phyloP scores from a whole-genome alignment of 2,113 vertebrate species.

The Pygoscelis antarcticus region DNA sequence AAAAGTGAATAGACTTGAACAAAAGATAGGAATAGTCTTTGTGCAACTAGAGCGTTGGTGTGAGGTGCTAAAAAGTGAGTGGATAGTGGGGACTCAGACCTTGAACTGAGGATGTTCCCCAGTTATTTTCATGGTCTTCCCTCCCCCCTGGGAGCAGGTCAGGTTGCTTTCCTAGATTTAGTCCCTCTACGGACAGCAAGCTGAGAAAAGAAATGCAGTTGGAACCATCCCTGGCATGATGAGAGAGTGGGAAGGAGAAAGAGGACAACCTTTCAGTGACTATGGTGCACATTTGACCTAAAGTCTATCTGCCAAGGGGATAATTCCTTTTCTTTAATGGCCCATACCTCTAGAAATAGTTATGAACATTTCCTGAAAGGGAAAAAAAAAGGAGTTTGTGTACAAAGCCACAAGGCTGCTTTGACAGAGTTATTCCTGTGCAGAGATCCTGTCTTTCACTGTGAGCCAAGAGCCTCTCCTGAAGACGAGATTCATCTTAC shows the following conservation, averaged over 20 bases:
- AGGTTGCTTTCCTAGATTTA: background rate
- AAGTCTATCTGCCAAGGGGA: background rate
- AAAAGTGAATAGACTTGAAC: background rate
- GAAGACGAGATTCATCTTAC: background rate
- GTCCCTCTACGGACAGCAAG: background rate
- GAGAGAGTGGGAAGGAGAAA: background rate
- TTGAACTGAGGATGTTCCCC: background rate
- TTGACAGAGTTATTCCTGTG: background rate
- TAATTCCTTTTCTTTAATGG: background rate
- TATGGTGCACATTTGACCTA: background rate
- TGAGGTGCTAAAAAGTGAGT: background rate
- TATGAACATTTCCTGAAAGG: background rate
- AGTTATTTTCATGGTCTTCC: background rate
- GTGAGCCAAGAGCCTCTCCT: background rate
- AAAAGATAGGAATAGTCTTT: background rate
- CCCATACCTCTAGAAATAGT: background rate
- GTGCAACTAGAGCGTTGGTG: background rate
- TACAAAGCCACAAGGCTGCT: background rate
- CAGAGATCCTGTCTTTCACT: background rate
- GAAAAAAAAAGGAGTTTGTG: background rate
- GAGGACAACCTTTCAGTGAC: background rate
- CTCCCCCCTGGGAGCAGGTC: background rate
- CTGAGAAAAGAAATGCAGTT: background rate
- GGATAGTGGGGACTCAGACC: background rate
- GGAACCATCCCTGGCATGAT: fast-evolving